Base-by-base conservation (phyloP, 2,888 invertebrate species). In the Melipona bicolor region DNA sequence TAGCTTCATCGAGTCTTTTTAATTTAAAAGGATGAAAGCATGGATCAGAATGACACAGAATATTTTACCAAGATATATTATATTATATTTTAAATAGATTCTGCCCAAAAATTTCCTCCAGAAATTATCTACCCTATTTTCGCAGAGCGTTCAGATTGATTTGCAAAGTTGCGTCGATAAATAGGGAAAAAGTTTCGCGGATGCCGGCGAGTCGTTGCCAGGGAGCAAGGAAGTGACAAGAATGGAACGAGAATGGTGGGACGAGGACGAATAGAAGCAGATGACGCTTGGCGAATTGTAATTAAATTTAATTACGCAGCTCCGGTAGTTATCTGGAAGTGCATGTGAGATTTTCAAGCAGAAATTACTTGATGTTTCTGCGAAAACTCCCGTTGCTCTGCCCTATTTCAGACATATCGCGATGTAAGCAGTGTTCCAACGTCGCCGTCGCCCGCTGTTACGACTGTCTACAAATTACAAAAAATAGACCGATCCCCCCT, bases 251-350 rank as follows among this genome's bases (percentile, higher is more conserved):
- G 24, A 24, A 6, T 83, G 73, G 73, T 27, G 24, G 49, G 17
- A 13, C 21, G 36, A 19, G 62, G 54, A 80, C 59, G 64, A 69
- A 72, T 62, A 84, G 83, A 85, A 90, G 90, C 88, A 89, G 90
- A 90, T 91, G 92, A 91, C 90, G 90, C 87, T 85, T 86, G 85
- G 89, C 88, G 91, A 90, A 91, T 91, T 92, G 91, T 91, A 92
- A 93, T 93, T 91, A 92, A 93, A 93, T 92, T 91, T 92, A 92
- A 93, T 93, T 92, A 92, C 92, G 88, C 87, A 87, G 90, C 91
- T 91, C 90, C 87, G 90, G 90, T 87, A 91, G 88, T 89, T 89
- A 89, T 87, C 86, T 81, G 87, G 90, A 91, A 92, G 91, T 91
- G 87, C 90, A 91, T 86, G 90, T 83, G 90, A 90, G 89, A 91